These are phyloP conservation scores for Zapornia atra DNA, from an alignment of 2,113 vertebrate genomes.

Conservation along the genomic window DNA sequence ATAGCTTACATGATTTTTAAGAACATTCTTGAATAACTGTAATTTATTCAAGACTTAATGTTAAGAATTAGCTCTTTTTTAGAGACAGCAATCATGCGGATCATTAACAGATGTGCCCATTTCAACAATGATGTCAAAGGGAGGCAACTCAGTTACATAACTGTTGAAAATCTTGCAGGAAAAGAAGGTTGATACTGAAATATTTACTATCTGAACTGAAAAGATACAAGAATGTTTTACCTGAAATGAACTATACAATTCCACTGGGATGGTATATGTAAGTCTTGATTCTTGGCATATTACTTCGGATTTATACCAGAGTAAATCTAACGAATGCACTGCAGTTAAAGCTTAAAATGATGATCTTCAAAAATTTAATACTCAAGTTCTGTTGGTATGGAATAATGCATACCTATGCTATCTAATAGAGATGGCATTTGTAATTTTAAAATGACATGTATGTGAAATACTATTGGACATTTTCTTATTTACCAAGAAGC, in stretches of 20 bases:
- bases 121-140: neutral
- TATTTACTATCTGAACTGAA: neutral
- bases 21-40: neutral
- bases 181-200: neutral
- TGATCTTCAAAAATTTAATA: neutral
- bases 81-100: neutral
- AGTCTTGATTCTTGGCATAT: neutral
- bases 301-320: neutral
- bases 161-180: neutral
- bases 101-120: neutral
- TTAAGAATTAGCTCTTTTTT: neutral
- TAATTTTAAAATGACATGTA: neutral
- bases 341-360: neutral
- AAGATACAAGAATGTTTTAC: neutral
- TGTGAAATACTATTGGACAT: neutral
- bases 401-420: neutral
- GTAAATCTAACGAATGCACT: neutral
- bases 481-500: neutral
- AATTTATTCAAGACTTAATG: neutral
- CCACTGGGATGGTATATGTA: neutral
- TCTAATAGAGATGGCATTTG: neutral
- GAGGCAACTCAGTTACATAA: neutral
- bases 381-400: neutral
- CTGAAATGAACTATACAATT: neutral
- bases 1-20: neutral